These are phyloP conservation scores for Brenthis daphne DNA, from an alignment of 2,888 invertebrate genomes.

Conservation along the genomic window DNA sequence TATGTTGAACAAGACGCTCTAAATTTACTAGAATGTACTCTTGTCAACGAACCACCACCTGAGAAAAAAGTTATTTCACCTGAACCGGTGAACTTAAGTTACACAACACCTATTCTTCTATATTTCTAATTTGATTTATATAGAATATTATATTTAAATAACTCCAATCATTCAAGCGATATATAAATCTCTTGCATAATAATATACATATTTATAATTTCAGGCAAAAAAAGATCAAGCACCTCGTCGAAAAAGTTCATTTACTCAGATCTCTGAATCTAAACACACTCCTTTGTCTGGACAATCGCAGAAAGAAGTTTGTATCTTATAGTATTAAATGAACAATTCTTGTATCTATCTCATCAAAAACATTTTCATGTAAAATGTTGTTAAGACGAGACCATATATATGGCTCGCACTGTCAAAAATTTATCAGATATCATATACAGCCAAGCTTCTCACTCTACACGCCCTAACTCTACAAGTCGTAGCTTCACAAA, in stretches of 20 bases:
- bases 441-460: no score
- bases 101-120: no score
- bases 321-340: background rate
- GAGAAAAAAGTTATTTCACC: conserved; percentile 39
- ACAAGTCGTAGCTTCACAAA: no score
- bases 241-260: conserved; percentile 28
- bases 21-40: conserved; percentile 55
- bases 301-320: conserved; percentile 53
- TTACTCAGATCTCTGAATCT: conserved; percentile 32
- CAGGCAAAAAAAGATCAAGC: conserved; percentile 47
- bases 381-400: no score
- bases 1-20: conserved; percentile 52
- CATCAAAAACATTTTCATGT: no score
- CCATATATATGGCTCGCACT: no score
- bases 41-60: conserved; percentile 45
- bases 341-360: no score
- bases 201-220: background rate
- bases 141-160: background rate
- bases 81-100: conserved; percentile 29
- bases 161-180: background rate
- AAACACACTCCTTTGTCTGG: conserved; percentile 38
- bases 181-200: background rate
- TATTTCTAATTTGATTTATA: background rate
- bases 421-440: no score
- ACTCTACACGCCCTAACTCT: no score